Conservation (phyloP, 2,113 vertebrate species). For the Thryonomys swinderianus region DNA sequence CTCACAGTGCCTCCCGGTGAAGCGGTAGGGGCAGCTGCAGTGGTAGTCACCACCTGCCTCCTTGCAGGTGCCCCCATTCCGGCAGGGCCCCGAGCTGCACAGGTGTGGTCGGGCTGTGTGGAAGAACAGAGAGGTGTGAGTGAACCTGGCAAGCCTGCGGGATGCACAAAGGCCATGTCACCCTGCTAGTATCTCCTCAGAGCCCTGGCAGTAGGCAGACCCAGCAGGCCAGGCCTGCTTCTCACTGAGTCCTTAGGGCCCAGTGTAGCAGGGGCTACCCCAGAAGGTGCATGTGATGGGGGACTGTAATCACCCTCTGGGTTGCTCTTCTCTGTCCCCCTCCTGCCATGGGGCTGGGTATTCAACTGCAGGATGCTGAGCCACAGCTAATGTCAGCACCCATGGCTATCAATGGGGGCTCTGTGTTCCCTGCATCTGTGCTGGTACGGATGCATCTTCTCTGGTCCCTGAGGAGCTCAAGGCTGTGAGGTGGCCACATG, state of each 20-base stretch:
- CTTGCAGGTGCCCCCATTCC: constrained; percentile 96
- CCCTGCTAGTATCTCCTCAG: background rate
- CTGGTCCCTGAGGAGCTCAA: background rate
- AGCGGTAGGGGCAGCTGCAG: constrained; percentile 96
- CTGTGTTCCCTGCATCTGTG: no score
- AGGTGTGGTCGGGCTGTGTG: constrained; percentile 92
- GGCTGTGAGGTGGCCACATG: rapidly evolving
- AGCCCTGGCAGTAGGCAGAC: background rate
- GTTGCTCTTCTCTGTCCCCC: background rate
- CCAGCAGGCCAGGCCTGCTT: no score
- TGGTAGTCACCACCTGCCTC: constrained; percentile 91
- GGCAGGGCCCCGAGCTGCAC: constrained; percentile 93
- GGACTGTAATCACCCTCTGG: background rate
- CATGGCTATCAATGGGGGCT: background rate
- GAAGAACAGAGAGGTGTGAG: background rate
- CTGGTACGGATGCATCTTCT: background rate
- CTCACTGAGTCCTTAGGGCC: background rate
- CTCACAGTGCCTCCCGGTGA: constrained; percentile 97
- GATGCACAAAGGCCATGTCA: rapidly evolving
- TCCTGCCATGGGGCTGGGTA: background rate
- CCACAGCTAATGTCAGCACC: rapidly evolving
- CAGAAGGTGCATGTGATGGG: rapidly evolving
- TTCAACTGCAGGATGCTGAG: background rate
- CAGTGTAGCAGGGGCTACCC: background rate
- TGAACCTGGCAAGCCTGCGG: background rate